Percentiles rank a stretch among this genome's conserved stretches.
These are phyloP conservation scores for Ancistrus triradiatus DNA, from an alignment of 2,113 vertebrate species.

Conservation along the genomic window DNA sequence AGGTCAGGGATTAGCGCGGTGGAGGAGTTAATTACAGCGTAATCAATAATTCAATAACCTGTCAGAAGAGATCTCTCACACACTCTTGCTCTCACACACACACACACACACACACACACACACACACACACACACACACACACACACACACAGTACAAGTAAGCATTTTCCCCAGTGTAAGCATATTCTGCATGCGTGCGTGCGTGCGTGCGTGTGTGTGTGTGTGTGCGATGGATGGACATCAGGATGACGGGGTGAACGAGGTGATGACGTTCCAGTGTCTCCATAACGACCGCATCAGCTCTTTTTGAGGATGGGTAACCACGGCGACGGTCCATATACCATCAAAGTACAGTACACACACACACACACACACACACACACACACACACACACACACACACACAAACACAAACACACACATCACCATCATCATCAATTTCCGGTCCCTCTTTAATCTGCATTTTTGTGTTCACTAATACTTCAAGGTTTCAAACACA, in stretches of 20 bases:
- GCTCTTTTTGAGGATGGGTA: constrained; percentile 64
- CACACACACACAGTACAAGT: constrained; percentile 40
- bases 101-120: constrained; percentile 8
- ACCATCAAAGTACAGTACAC: constrained; percentile 1
- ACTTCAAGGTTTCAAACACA: no score
- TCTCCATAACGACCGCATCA: constrained; percentile 69
- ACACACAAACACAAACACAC: no score
- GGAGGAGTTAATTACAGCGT: constrained; percentile 68
- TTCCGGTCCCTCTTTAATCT: no score
- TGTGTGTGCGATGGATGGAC: constrained; percentile 46
- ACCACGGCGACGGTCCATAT: constrained; percentile 46
- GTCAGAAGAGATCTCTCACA: constrained; percentile 62
- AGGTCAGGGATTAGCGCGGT: constrained; percentile 43
- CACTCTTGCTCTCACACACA: constrained; percentile 47
- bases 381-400: constrained; percentile 23
- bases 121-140: constrained; percentile 44
- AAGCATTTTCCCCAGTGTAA: constrained; percentile 61
- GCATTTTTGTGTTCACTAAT: no score
- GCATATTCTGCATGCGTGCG: not conserved
- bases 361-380: constrained; percentile 5
- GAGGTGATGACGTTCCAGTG: constrained; percentile 6
- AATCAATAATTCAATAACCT: constrained; percentile 74
- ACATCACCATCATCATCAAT: no score
- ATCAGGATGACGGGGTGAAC: constrained; percentile 30
- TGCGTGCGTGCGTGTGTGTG: not conserved